Evolutionary conservation across 1,140 invertebrate genomes (phyloP).

Genomic region (Episyrphus balteatus): DNA sequence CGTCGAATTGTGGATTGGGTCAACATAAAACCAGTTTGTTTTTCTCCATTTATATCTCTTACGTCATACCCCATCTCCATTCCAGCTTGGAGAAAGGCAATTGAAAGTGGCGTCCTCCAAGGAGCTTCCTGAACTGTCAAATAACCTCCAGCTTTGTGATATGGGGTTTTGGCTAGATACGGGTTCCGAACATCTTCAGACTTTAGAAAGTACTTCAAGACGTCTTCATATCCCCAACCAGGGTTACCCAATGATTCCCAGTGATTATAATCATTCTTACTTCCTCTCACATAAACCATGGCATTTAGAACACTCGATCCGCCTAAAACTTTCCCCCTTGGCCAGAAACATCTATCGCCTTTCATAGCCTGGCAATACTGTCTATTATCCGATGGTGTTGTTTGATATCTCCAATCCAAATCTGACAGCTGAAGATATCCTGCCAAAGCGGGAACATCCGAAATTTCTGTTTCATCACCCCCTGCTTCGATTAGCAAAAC

Average conservation of each 20-base stretch:
- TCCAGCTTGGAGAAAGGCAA: constrained; percentile 72
- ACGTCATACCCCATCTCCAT: constrained; percentile 67
- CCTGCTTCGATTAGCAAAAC: constrained; percentile 76
- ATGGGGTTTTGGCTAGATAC: constrained; percentile 57
- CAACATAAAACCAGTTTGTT: constrained; percentile 76
- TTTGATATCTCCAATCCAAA: constrained; percentile 89
- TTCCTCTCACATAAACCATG: constrained; percentile 89
- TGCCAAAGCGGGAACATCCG: constrained; percentile 62
- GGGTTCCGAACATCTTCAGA: constrained; percentile 80
- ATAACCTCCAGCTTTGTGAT: constrained; percentile 68
- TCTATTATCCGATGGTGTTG: constrained; percentile 61
- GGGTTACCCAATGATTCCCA: constrained; percentile 79
- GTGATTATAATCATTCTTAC: constrained; percentile 79
- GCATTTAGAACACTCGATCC: constrained; percentile 90
- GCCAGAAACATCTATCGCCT: constrained; percentile 76
- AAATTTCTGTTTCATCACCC: constrained; percentile 68
- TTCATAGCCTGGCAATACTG: constrained; percentile 73
- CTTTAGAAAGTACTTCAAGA: constrained; percentile 80
- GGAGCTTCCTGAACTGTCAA: constrained; percentile 74
- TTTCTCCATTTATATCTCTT: constrained; percentile 69
- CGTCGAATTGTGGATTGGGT: constrained; percentile 75
- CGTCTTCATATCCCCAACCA: constrained; percentile 82
- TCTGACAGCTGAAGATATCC: constrained; percentile 67
- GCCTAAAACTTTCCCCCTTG: constrained; percentile 78
- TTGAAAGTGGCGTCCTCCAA: constrained; percentile 65